These are phyloP conservation scores for Ctenosaura bakeri DNA, from an alignment of 2,797 vertebrate genomes.

Conservation along the genomic window DNA sequence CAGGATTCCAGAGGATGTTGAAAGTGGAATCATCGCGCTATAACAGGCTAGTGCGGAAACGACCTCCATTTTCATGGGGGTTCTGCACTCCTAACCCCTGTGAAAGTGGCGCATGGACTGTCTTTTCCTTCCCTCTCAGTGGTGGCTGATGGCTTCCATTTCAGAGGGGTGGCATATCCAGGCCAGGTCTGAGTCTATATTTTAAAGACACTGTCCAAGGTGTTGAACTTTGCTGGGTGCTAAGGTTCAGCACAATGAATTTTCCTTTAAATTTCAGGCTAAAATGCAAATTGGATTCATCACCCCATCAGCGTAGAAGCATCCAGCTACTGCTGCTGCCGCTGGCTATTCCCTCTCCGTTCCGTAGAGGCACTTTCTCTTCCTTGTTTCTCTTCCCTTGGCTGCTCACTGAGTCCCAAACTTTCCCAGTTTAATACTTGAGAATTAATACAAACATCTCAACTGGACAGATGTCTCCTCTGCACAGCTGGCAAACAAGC, in stretches of 20 bases:
- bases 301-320: not conserved
- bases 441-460: not conserved
- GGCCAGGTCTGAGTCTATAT: not conserved
- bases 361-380: no score
- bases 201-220: not conserved
- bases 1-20: no score
- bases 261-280: no score
- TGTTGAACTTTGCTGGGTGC: not conserved
- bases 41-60: no score
- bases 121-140: not conserved
- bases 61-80: no score
- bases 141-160: not conserved
- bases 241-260: not conserved
- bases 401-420: not conserved
- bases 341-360: not conserved
- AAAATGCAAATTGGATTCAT: no score
- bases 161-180: not conserved
- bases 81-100: no score
- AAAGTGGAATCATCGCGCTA: no score
- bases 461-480: not conserved
- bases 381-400: not conserved
- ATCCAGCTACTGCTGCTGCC: no score
- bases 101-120: not conserved
- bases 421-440: not conserved
- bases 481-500: no score